These are phyloP conservation scores for Erebia epiphron DNA, from an alignment of 2,888 invertebrate species.

Conservation along the genomic window DNA sequence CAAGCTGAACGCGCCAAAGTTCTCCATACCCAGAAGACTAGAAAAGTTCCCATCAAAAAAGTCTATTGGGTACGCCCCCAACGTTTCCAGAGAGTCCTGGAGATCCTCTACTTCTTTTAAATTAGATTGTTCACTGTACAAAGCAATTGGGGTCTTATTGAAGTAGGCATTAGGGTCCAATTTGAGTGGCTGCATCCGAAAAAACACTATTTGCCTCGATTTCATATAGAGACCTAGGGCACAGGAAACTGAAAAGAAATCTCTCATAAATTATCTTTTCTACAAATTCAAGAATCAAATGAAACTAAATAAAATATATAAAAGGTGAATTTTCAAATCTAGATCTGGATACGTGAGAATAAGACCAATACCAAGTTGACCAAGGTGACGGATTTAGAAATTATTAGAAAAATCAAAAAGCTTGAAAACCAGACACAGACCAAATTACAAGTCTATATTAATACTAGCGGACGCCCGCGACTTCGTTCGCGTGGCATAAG, in stretches of 20 bases:
- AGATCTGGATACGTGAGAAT: neutral
- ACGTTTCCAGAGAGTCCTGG: conserved; percentile 61
- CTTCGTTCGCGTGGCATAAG: no score
- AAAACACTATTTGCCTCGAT: conserved; percentile 84
- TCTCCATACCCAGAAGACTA: conserved; percentile 84
- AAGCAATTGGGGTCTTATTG: conserved; percentile 82
- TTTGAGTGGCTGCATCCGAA: conserved; percentile 84
- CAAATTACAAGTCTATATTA: no score
- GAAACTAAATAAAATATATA: no score
- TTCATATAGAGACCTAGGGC: conserved; percentile 86
- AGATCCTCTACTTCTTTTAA: conserved; percentile 64
- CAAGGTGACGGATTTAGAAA: no score
- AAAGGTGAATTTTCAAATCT: no score
- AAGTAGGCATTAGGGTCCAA: conserved; percentile 85
- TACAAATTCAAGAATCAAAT: no score
- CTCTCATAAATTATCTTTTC: neutral
- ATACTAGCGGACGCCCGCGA: no score
- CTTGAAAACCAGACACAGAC: no score
- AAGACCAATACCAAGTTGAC: no score
- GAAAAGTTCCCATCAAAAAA: conserved; percentile 87
- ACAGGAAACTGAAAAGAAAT: conserved; percentile 79
- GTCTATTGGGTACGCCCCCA: conserved; percentile 70
- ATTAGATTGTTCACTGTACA: conserved; percentile 82
- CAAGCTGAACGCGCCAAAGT: conserved; percentile 86
- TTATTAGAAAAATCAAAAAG: no score